Evolutionary conservation across 2,888 invertebrate species (phyloP), one percentile per base, ranked within the genome.

Genomic region (Nysson spinosus): DNA sequence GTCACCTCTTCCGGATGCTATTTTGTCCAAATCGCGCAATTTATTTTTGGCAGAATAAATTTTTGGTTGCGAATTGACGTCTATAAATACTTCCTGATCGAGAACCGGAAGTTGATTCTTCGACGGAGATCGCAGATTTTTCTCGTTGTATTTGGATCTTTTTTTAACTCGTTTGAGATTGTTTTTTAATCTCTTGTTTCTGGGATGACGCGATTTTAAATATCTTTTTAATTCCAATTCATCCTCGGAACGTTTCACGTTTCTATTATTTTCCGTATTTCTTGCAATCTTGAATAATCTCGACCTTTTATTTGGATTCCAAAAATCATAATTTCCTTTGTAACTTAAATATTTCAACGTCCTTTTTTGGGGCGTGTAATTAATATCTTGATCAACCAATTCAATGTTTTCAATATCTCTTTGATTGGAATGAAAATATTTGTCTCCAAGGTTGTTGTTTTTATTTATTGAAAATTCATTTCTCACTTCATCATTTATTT

Each of bases 291-390:
- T n/a, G n/a, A n/a, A 6, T 16, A 30, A 12, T 24, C 7, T 34
- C 12, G 2, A 12, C 30, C 3, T 32, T 14, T 30, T 11, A 26
- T 9, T 19, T 17, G 1, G 19, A 1, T 14, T 46, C 14, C 40
- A 14, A 22, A 11, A 22, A 6, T 34, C 32, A 35, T 17, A 35
- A 43, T 37, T n/a, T 5, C 46, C 28, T 7, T 46, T 43, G 19
- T 20, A 52, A 22, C 56, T 61, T 12, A 51, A 11, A 12, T 62
- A 47, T 40, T 58, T 56, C 49, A 63, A 16, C 4, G 44, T 43
- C n/a, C 47, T 50, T 35, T 44, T 58, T 22, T 55, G 65, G 1
- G 64, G 64, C 39, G 54, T 63, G 20, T 55, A 62, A 37, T 61
- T 52, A 2, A 24, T 34, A 14, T 39, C 7, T n/a, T 24, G 2